A percentile compares a stretch with the other conserved stretches of the same genome.
These are phyloP conservation scores for Dinoponera quadriceps DNA, from an alignment of 1,140 invertebrate species.

Conservation along the genomic window DNA sequence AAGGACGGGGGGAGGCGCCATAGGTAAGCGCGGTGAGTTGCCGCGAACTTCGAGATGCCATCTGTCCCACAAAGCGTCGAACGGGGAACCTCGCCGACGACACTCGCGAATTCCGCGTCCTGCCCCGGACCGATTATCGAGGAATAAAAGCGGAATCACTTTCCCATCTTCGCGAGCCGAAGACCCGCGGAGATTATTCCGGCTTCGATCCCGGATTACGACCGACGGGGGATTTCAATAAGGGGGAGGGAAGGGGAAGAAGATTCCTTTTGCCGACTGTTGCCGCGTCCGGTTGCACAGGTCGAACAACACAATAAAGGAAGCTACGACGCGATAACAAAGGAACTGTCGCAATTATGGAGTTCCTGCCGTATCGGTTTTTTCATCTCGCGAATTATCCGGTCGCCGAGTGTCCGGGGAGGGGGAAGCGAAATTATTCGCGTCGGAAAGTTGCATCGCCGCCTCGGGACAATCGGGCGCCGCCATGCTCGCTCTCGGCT, in stretches of 20 bases:
- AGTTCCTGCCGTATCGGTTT: constrained; percentile 30
- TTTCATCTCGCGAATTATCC: constrained; percentile 30
- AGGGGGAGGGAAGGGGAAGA: too few species aligned
- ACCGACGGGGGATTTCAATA: not conserved
- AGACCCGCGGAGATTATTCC: constrained; percentile 1
- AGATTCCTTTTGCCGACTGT: not conserved
- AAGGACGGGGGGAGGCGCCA: constrained; percentile 58
- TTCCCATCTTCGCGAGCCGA: not conserved
- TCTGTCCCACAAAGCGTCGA: constrained; percentile 64
- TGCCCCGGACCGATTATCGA: not conserved
- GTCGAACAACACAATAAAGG: constrained; percentile 2
- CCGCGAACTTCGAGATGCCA: constrained; percentile 73
- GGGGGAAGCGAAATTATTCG: constrained; percentile 11
- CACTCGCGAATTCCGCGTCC: constrained; percentile 15
- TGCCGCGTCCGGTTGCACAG: not conserved
- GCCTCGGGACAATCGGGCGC: not conserved
- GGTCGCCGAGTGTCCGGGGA: not conserved
- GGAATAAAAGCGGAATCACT: not conserved
- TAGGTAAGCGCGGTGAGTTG: constrained; percentile 69
- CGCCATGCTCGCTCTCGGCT: too few species aligned
- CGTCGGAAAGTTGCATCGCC: constrained; percentile 12
- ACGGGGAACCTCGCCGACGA: not conserved
- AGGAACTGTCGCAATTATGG: constrained; percentile 33
- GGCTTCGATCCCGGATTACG: not conserved
- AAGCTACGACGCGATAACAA: not conserved